phyloP scores from a whole-genome alignment of 2,797 vertebrate species.

The Acipenser ruthenus region DNA sequence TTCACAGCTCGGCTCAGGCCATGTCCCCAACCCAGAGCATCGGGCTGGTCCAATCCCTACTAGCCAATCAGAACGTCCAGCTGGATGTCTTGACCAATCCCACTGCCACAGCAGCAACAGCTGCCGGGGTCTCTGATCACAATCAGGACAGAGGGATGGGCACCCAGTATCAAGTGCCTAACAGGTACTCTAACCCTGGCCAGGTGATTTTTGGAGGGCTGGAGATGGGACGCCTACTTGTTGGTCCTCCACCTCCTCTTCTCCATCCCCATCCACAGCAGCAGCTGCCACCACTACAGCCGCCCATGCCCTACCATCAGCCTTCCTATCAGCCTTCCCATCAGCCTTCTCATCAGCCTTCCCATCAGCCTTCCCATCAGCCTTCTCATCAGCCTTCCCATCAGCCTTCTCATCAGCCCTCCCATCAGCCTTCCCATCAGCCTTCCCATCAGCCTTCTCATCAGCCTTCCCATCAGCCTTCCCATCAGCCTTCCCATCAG shows the following conservation, averaged over 20 bases:
- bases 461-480: too few relatives aligned
- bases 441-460: too few relatives aligned
- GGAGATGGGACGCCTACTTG: constrained; percentile 70
- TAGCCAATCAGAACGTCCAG: constrained; percentile 97
- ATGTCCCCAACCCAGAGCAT: constrained; percentile 98
- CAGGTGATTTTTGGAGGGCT: constrained; percentile 81
- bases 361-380: too few relatives aligned
- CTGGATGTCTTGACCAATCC: constrained; percentile 86
- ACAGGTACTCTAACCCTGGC: constrained; percentile 78
- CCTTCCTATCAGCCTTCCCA: constrained; percentile 13
- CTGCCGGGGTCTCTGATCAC: constrained; percentile 60
- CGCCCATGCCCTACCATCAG: constrained; percentile 58
- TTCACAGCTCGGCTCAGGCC: constrained; percentile 95
- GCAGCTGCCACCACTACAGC: constrained; percentile 55
- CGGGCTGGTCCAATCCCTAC: constrained; percentile 88
- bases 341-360: too few relatives aligned
- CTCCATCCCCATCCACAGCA: constrained; percentile 55
- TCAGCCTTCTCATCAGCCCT: too few relatives aligned
- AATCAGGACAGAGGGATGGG: constrained; percentile 58
- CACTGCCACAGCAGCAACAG: constrained; percentile 50
- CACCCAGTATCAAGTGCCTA: constrained; percentile 69
- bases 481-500: too few relatives aligned
- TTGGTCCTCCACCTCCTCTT: constrained; percentile 54
- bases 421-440: too few relatives aligned
- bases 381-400: too few relatives aligned